Conservation (phyloP, 1,140 invertebrate genomes). For the Anoplolepis gracilipes region DNA sequence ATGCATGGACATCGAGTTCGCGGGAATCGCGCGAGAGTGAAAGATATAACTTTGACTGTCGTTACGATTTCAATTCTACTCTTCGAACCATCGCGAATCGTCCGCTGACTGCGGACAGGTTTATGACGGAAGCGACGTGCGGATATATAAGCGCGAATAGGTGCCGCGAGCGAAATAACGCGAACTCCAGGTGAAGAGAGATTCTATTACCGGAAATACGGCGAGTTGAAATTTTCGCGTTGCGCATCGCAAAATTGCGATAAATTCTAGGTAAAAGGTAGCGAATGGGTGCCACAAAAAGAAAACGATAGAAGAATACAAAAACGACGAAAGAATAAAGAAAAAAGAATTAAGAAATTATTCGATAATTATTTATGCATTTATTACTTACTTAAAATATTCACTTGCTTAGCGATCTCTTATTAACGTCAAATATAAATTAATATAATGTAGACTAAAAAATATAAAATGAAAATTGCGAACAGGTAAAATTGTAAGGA, state of each 20-base stretch:
- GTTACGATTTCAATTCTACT: slow-evolving; percentile 56
- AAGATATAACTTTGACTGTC: slow-evolving; percentile 55
- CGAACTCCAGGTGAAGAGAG: slow-evolving; percentile 20
- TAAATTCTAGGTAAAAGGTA: slow-evolving; percentile 15
- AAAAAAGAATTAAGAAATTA: background rate
- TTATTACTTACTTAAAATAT: background rate
- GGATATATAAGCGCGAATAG: slow-evolving; percentile 43
- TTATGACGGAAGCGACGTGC: slow-evolving; percentile 41
- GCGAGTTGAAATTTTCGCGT: background rate
- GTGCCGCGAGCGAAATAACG: slow-evolving; percentile 36
- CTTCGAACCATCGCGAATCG: slow-evolving; percentile 47
- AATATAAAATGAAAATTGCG: background rate
- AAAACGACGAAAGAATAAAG: background rate
- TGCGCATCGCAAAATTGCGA: background rate
- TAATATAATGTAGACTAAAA: too few species aligned
- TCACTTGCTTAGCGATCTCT: background rate
- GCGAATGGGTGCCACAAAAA: background rate
- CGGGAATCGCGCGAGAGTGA: slow-evolving; percentile 28
- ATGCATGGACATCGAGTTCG: slow-evolving; percentile 49
- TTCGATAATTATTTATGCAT: background rate
- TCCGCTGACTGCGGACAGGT: slow-evolving; percentile 30
- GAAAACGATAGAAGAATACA: too few species aligned
- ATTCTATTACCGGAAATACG: slow-evolving; percentile 32
- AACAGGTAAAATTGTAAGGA: background rate
- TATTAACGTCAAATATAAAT: background rate